These are phyloP conservation scores for Drosophila suzukii DNA, from an alignment of 1,140 invertebrate species.

Conservation along the genomic window DNA sequence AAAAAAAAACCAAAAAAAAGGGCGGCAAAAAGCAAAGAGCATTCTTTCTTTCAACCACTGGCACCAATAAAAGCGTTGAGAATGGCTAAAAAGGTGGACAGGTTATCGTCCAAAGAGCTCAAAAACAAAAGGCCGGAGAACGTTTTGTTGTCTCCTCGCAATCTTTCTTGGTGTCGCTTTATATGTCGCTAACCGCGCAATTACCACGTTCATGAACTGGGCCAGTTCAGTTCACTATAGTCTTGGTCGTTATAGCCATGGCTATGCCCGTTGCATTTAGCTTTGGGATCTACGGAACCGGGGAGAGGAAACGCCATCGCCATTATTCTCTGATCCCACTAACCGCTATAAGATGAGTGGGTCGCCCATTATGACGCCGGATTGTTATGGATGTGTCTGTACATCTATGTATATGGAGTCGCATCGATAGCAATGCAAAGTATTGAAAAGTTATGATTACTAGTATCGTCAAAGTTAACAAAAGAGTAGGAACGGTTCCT, in stretches of 20 bases:
- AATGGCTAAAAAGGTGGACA: constrained; percentile 23
- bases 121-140: constrained; percentile 45
- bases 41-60: constrained; percentile 20
- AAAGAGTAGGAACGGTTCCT: too few relatives aligned
- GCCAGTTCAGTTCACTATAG: constrained; percentile 36
- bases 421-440: background rate
- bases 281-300: background rate
- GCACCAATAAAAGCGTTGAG: constrained; percentile 42
- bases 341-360: constrained; percentile 29
- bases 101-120: constrained; percentile 37
- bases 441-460: background rate
- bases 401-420: constrained; percentile 1
- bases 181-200: constrained; percentile 73
- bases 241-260: background rate
- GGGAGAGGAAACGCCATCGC: constrained; percentile 21
- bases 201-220: constrained; percentile 78
- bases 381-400: constrained; percentile 31
- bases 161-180: constrained; percentile 42
- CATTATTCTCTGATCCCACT: constrained; percentile 36
- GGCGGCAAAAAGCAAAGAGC: constrained; percentile 54
- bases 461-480: too few relatives aligned
- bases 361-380: constrained; percentile 41
- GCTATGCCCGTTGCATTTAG: constrained; percentile 19
- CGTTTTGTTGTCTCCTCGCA: constrained; percentile 35
- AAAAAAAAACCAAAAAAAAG: constrained; percentile 26